Evolutionary conservation across 2,888 invertebrate species (phyloP).

Genomic region (Merodon equestris): DNA sequence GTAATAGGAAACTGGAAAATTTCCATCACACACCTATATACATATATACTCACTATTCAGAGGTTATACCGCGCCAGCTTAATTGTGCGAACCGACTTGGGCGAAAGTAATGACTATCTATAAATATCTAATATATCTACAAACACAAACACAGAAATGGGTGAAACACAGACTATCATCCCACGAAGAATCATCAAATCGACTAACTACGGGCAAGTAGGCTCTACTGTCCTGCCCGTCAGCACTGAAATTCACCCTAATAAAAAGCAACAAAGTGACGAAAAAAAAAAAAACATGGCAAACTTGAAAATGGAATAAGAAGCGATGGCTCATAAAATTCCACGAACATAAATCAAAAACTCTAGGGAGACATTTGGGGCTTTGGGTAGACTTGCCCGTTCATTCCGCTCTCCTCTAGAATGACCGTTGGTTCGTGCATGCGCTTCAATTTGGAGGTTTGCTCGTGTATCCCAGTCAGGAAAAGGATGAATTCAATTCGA

Average conservation of each 20-base stretch:
- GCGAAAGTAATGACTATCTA: slow-evolving; percentile 62
- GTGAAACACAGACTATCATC: slow-evolving; percentile 3
- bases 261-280: slow-evolving; percentile 3
- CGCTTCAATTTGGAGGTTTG: not conserved
- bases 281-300: slow-evolving; percentile 12
- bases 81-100: slow-evolving; percentile 65
- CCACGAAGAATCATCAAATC: not conserved
- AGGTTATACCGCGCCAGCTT: slow-evolving; percentile 24
- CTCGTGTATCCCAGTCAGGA: slow-evolving; percentile 4
- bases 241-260: not conserved
- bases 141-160: too few species aligned
- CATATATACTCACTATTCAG: too few species aligned
- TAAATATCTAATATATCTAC: slow-evolving; percentile 56
- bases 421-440: slow-evolving; percentile 13
- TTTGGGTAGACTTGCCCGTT: not conserved
- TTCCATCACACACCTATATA: slow-evolving; percentile 7
- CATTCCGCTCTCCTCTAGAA: too few species aligned
- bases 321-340: slow-evolving; percentile 64
- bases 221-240: too few species aligned
- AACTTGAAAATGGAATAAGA: slow-evolving; percentile 12
- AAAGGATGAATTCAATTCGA: slow-evolving; percentile 60
- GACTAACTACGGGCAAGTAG: too few species aligned
- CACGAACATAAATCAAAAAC: slow-evolving; percentile 68
- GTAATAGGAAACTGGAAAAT: slow-evolving; percentile 54
- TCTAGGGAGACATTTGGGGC: slow-evolving; percentile 66